A percentile compares a stretch with the other conserved stretches of the same genome.
Conservation (phyloP, 2,888 invertebrate genomes). For the Polydrusus tereticollis region DNA sequence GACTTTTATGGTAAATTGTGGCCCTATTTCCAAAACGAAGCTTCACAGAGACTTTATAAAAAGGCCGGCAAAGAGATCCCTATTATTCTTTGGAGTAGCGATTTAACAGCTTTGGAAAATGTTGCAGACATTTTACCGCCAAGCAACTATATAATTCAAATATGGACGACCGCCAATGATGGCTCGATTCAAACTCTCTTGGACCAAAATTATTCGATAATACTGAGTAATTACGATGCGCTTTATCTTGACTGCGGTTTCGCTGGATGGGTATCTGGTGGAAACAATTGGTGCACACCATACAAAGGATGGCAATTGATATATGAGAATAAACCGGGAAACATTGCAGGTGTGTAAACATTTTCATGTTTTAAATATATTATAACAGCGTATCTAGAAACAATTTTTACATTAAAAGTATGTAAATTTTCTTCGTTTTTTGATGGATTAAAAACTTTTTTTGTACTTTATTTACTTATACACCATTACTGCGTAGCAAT, state of each 20-base stretch:
- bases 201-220: slow-evolving; percentile 79
- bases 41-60: slow-evolving; percentile 70
- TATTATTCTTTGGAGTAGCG: slow-evolving; percentile 84
- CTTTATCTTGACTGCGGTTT: slow-evolving; percentile 89
- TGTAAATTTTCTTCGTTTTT: too few relatives aligned
- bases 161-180: slow-evolving; percentile 81
- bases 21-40: slow-evolving; percentile 79
- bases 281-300: slow-evolving; percentile 91
- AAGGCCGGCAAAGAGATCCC: slow-evolving; percentile 70
- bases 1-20: slow-evolving; percentile 76
- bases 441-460: too few relatives aligned
- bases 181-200: slow-evolving; percentile 75
- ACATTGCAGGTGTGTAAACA: slow-evolving; percentile 67
- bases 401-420: too few relatives aligned
- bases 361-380: too few relatives aligned
- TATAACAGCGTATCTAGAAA: too few relatives aligned
- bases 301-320: slow-evolving; percentile 91
- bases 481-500: too few relatives aligned
- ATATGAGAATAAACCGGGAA: slow-evolving; percentile 79
- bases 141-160: slow-evolving; percentile 84
- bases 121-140: slow-evolving; percentile 77
- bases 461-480: too few relatives aligned
- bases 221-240: slow-evolving; percentile 88
- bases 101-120: slow-evolving; percentile 76
- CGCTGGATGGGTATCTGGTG: slow-evolving; percentile 82